Evolutionary conservation across 2,113 vertebrate genomes (phyloP), one percentile per base, ranked within the genome.

Genomic region (Solea senegalensis): DNA sequence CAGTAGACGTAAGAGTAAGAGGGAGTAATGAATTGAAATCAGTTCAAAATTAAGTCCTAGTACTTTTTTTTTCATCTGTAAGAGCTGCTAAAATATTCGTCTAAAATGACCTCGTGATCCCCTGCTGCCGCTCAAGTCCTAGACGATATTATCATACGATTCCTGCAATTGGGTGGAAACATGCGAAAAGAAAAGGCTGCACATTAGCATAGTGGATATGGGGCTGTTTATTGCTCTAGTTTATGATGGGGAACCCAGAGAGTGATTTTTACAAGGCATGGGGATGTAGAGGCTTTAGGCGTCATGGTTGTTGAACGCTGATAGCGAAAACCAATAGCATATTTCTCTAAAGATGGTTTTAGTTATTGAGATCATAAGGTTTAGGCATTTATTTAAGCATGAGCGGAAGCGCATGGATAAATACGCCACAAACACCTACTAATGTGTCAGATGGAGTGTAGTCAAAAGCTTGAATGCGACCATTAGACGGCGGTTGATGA

Each of bases 401-500:
- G 70, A 71, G 60, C 71, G 76, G 62, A 76, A 75, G 63, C 78
- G 50, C 69, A 69, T 1, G 0, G 15, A 72, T 72, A 76, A 83
- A 86, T 43, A 56, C 13, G 57, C 45, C 66, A 68, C 69, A 65
- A 62, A 68, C 58, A 79, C 46, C 64, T 49, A 54, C 40, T 81
- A 81, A 84, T 76, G 76, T 82, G 73, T 72, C 53, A 53, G 79
- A 74, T 65, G 49, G 72, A 69, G 81, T 48, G 78, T 50, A 71
- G 65, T 73, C 69, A 72, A 76, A 74, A 68, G 57, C 79, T 45
- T 60, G 69, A 86, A 85, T 76, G 70, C 60, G 62, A 39, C 59
- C 83, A 86, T 85, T 84, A 84, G 76, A 72, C 79, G 72, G 76
- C 44, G 63, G 64, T 63, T 85, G 82, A 90, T 88, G 82, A 85